These are phyloP conservation scores for Gavia stellata DNA, from an alignment of 2,113 vertebrate species.

Conservation along the genomic window DNA sequence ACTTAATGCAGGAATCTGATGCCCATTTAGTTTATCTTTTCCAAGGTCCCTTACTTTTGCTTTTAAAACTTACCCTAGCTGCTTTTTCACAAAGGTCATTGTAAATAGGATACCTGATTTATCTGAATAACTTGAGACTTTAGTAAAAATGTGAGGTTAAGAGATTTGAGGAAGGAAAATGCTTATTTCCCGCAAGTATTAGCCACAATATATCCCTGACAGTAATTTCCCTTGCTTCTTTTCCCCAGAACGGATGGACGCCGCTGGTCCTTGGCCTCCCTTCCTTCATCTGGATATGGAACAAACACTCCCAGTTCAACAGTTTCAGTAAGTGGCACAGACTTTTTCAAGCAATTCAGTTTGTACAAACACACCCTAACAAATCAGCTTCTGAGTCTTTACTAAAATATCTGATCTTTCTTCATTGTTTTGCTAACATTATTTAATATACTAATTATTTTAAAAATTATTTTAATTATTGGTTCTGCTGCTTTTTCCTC, in stretches of 20 bases:
- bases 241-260: conserved; percentile 87
- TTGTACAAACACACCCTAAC: conserved; percentile 44
- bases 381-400: conserved; percentile 48
- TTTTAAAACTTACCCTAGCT: neutral
- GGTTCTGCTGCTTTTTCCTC: conserved; percentile 52
- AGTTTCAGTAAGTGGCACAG: conserved; percentile 86
- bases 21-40: neutral
- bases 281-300: conserved; percentile 96
- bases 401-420: conserved; percentile 47
- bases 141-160: neutral
- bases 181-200: neutral
- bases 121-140: neutral
- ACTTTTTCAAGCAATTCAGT: conserved; percentile 19
- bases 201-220: neutral
- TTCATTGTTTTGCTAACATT: conserved; percentile 46
- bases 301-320: conserved; percentile 98
- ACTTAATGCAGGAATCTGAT: neutral
- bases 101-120: neutral
- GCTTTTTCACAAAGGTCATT: neutral
- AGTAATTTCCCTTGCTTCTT: neutral
- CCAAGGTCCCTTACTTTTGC: neutral
- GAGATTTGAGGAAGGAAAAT: neutral
- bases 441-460: conserved; percentile 51
- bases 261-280: conserved; percentile 95
- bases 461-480: neutral